Base-by-base conservation (phyloP, 2,797 vertebrate species). In the Labeo calbasu region DNA sequence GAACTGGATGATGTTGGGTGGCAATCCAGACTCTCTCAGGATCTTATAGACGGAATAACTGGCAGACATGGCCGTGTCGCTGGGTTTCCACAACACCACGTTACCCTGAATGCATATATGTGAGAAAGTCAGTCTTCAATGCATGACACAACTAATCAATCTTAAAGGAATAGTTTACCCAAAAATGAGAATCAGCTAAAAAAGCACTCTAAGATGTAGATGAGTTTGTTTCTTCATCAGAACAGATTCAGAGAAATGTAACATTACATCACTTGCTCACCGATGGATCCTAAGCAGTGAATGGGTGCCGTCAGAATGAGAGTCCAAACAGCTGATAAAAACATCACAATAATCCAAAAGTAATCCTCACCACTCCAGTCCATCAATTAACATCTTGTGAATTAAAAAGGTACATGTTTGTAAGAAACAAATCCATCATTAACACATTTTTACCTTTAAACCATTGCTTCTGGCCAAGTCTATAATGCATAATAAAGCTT, bases 41-140 rank as follows among this genome's bases (percentile, higher is more conserved):
- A 96, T 32, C 32, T 78, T 92, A 92, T 99, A 99, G 23, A 99
- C 95, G 0, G 95, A 91, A 0, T 97, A 97, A 93, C 95, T 99
- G 72, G 98, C 95, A 3, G 97, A 96, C 91, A 99, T 86, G 57
- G 98, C 98, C 0, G 96, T 91, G 91, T 99, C 98, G 0, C 98
- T 99, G 89, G 98, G 98, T 87, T 99, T 99, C 98, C 98, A 99
- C 81, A 99, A 91, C 1, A 99, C 97, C 51, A 99, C 98, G 0
- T 99, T 99, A 11, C 98, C 98, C 98, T 99, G 92, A 10, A 15
- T 69, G 36, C 80, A 78, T 2, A 81, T 53, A 50, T 4, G 15
- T 61, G 53, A 68, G 2, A 7, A 15, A 68, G 17, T 12, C 23
- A 69, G 53, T 15, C 19, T 46, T 69, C 25, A 66, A 8, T 53